Conservation (phyloP, 2,113 vertebrate genomes). For the Phyllopteryx taeniolatus region DNA sequence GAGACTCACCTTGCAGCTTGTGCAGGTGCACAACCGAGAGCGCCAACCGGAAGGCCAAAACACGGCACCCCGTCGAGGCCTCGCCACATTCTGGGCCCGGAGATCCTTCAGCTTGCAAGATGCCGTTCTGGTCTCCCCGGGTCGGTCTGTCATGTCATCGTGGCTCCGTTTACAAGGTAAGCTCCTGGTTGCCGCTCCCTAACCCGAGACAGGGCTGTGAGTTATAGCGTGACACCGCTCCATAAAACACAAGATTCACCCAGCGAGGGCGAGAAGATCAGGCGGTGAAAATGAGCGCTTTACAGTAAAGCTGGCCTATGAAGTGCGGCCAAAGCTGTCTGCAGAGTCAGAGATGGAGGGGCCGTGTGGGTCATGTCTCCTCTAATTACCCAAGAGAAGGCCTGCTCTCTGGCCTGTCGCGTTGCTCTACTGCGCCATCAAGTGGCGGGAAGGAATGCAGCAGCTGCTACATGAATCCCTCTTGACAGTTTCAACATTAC, state of each 20-base stretch:
- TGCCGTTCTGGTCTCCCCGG: constrained; percentile 3
- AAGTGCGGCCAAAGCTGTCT: constrained; percentile 47
- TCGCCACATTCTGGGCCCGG: constrained; percentile 56
- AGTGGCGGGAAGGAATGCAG: constrained; percentile 34
- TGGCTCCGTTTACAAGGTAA: constrained; percentile 55
- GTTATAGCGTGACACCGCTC: not conserved
- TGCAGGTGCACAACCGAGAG: constrained; percentile 85
- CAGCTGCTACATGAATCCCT: not conserved
- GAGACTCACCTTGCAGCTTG: constrained; percentile 79
- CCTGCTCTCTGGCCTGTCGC: constrained; percentile 7
- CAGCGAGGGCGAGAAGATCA: constrained; percentile 19
- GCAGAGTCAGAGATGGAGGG: constrained; percentile 41
- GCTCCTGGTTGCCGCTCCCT: constrained; percentile 41
- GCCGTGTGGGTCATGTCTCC: constrained; percentile 58
- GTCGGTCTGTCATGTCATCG: constrained; percentile 42
- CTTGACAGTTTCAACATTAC: not conserved
- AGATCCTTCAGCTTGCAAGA: constrained; percentile 79
- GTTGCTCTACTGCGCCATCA: constrained; percentile 56
- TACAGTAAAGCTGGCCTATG: constrained; percentile 55
- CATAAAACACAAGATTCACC: constrained; percentile 21
- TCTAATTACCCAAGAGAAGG: constrained; percentile 57
- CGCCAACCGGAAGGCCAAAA: constrained; percentile 92
- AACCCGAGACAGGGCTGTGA: not conserved
- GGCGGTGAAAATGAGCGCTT: constrained; percentile 50
- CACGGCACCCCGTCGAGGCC: constrained; percentile 75